Conservation (phyloP, 1,140 invertebrate genomes). For the Drosophila mauritiana region DNA sequence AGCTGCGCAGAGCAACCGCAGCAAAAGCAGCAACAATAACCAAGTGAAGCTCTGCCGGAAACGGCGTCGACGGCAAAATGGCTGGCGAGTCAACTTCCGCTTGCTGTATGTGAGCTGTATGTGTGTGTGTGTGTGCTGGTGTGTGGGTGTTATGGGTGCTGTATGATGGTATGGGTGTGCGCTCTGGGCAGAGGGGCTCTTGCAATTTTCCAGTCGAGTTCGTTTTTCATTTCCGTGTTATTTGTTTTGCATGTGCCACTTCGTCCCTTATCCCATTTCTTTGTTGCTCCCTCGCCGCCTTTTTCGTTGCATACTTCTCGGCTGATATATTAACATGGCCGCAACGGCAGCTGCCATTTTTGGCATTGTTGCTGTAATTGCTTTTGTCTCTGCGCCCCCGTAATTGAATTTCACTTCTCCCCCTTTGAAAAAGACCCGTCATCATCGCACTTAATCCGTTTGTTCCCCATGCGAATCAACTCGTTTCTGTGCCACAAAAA, state of each 20-base stretch:
- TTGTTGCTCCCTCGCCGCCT: slow-evolving; percentile 36
- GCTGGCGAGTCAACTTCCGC: slow-evolving; percentile 70
- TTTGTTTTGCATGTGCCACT: slow-evolving; percentile 71
- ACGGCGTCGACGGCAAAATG: slow-evolving; percentile 63
- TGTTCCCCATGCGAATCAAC: slow-evolving; percentile 9
- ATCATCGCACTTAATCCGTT: slow-evolving; percentile 32
- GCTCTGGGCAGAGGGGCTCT: slow-evolving; percentile 22
- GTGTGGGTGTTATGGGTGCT: slow-evolving; percentile 20
- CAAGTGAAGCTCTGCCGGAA: slow-evolving; percentile 58
- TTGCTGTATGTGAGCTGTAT: slow-evolving; percentile 9
- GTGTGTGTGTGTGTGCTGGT: slow-evolving; percentile 21
- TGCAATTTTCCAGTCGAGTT: slow-evolving; percentile 81
- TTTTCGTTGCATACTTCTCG: slow-evolving; percentile 37
- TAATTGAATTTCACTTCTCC: slow-evolving; percentile 71
- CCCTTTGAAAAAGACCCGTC: slow-evolving; percentile 12
- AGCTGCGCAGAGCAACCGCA: slow-evolving; percentile 46
- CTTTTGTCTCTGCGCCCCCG: slow-evolving; percentile 53
- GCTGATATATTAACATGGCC: slow-evolving; percentile 72
- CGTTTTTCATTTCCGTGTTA: slow-evolving; percentile 80
- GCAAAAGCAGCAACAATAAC: slow-evolving; percentile 31
- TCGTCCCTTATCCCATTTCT: slow-evolving; percentile 16
- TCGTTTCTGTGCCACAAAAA: neutral
- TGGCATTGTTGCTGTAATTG: slow-evolving; percentile 63
- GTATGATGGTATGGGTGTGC: slow-evolving; percentile 1
- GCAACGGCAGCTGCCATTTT: slow-evolving; percentile 63